Evolutionary conservation across 2,113 vertebrate species (phyloP).

Genomic region (Proteles cristata): DNA sequence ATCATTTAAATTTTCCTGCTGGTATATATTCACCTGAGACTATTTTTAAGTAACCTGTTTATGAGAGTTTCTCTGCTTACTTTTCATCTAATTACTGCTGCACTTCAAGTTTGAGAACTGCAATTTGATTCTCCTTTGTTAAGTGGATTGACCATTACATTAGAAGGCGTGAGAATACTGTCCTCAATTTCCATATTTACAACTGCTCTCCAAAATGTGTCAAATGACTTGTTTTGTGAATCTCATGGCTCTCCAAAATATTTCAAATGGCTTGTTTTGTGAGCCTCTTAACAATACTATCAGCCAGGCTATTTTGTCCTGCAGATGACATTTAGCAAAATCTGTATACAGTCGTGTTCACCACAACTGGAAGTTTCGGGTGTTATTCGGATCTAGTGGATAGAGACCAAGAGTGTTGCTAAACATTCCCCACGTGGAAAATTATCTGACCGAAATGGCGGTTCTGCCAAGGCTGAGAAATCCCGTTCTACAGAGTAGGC

Average conservation of each 20-base stretch:
- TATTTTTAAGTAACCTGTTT: slow-evolving; percentile 67
- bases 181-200: slow-evolving; percentile 59
- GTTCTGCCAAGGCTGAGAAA: neutral
- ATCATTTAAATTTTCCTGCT: slow-evolving; percentile 74
- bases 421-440: neutral
- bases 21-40: slow-evolving; percentile 65
- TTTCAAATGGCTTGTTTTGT: slow-evolving; percentile 69
- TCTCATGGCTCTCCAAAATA: slow-evolving; percentile 52
- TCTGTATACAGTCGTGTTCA: neutral
- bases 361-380: neutral
- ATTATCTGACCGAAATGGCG: neutral
- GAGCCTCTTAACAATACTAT: slow-evolving; percentile 42
- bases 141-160: neutral
- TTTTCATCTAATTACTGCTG: slow-evolving; percentile 59
- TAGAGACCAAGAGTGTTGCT: neutral
- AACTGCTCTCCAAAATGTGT: slow-evolving; percentile 57
- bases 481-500: neutral
- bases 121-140: slow-evolving; percentile 57
- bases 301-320: neutral
- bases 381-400: neutral
- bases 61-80: slow-evolving; percentile 55
- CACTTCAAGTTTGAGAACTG: slow-evolving; percentile 19
- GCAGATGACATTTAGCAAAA: neutral
- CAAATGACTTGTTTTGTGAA: slow-evolving; percentile 65
- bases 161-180: neutral